A percentile compares a stretch with the other conserved stretches of the same genome.
phyloP scores from a whole-genome alignment of 2,797 vertebrate species.

The Neostethus bicornis region DNA sequence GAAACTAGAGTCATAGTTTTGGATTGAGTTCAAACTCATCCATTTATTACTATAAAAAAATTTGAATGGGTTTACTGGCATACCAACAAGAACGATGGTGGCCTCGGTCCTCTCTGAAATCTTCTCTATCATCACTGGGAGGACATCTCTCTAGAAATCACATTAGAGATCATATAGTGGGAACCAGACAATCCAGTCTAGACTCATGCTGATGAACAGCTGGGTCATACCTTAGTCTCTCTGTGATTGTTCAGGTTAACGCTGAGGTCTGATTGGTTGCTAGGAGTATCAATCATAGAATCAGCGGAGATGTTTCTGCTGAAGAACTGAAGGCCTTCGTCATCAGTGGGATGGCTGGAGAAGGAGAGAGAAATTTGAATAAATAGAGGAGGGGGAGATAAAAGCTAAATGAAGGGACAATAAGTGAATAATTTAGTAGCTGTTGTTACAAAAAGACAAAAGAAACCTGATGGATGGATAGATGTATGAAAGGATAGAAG shows the following conservation, averaged over 20 bases:
- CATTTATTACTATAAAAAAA: too few species aligned
- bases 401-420: too few species aligned
- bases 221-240: slow-evolving; percentile 57
- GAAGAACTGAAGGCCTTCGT: slow-evolving; percentile 89
- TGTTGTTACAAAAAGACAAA: too few species aligned
- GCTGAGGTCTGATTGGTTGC: slow-evolving; percentile 66
- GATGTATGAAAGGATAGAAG: slow-evolving; percentile 69
- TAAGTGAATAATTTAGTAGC: too few species aligned
- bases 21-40: too few species aligned
- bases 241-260: slow-evolving; percentile 76
- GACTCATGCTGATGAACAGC: not conserved
- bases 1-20: too few species aligned
- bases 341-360: slow-evolving; percentile 87
- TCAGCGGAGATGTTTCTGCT: slow-evolving; percentile 88
- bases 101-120: slow-evolving; percentile 90
- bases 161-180: not conserved
- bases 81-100: slow-evolving; percentile 91
- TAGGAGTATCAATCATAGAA: slow-evolving; percentile 81
- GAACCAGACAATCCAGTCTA: not conserved
- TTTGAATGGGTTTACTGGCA: too few species aligned
- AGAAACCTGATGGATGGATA: too few species aligned
- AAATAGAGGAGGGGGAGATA: too few species aligned
- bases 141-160: slow-evolving; percentile 78
- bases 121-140: slow-evolving; percentile 86
- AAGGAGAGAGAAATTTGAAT: not conserved